These are phyloP conservation scores for Aegithalos caudatus DNA, from an alignment of 2,113 vertebrate genomes.

Conservation along the genomic window DNA sequence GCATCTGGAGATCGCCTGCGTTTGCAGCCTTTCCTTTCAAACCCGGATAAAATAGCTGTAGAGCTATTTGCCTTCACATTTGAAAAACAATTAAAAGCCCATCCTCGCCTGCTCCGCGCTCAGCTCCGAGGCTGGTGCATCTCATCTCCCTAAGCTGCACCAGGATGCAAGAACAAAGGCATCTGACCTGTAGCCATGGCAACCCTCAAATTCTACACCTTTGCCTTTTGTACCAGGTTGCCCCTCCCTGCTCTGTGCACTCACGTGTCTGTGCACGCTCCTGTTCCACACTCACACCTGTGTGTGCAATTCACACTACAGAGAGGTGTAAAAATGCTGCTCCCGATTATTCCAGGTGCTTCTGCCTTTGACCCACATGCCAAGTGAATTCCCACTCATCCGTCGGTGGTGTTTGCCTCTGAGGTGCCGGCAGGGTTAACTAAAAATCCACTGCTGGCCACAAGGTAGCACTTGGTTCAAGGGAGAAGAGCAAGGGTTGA, in stretches of 20 bases:
- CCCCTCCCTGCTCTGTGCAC: conserved; percentile 12
- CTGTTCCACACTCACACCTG: not conserved
- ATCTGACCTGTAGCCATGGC: conserved; percentile 69
- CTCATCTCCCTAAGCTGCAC: conserved; percentile 57
- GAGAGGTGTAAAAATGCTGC: not conserved
- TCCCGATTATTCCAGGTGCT: not conserved
- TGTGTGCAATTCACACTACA: not conserved
- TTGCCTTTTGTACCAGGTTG: conserved; percentile 45
- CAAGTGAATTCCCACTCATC: not conserved
- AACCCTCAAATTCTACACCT: conserved; percentile 67
- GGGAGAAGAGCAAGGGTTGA: not conserved
- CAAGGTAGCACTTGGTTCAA: conserved; percentile 45
- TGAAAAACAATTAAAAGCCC: not conserved
- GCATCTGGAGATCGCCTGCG: not conserved
- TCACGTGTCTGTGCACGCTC: not conserved
- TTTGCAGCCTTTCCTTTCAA: conserved; percentile 20
- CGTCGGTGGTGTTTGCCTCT: not conserved
- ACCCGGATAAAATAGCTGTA: not conserved
- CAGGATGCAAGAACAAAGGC: conserved; percentile 59
- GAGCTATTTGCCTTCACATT: not conserved
- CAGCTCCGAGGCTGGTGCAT: not conserved
- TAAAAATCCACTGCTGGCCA: conserved; percentile 11
- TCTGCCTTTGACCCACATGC: not conserved
- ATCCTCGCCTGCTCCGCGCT: not conserved
- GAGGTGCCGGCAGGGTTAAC: not conserved